Conservation (phyloP, 2,113 vertebrate species). For the Rhadina sibilatrix region DNA sequence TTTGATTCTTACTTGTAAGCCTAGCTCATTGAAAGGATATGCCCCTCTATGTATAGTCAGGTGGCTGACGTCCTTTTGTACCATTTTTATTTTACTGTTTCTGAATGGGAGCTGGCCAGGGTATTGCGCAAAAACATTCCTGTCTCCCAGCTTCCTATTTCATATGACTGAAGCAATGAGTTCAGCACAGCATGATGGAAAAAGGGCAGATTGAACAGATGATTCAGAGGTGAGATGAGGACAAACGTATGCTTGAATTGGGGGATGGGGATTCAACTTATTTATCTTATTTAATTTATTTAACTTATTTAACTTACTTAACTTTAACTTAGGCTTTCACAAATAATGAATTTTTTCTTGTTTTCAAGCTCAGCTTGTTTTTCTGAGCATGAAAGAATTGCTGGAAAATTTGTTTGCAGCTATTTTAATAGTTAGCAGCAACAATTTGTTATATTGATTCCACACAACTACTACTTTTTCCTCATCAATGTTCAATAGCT, state of each 20-base stretch:
- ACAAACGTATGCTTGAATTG: not conserved
- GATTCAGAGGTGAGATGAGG: slow-evolving; percentile 21
- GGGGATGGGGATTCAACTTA: not conserved
- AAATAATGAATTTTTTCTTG: not conserved
- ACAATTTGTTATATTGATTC: not conserved
- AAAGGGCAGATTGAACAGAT: slow-evolving; percentile 7
- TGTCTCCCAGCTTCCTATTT: not conserved
- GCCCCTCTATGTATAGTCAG: not conserved
- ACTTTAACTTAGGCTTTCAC: not conserved
- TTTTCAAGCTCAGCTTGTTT: not conserved
- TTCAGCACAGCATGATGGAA: not conserved
- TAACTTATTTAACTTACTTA: no score
- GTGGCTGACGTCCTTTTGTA: not conserved
- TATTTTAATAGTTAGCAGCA: not conserved
- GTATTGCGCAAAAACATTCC: not conserved
- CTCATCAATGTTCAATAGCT: not conserved
- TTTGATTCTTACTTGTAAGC: not conserved
- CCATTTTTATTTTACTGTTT: not conserved
- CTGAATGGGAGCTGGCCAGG: not conserved
- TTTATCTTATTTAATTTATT: not conserved
- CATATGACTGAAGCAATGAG: not conserved
- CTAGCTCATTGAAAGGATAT: not conserved
- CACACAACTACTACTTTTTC: not conserved
- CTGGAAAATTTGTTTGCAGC: not conserved
- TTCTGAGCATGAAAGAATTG: not conserved